Base-by-base conservation (phyloP, 2,888 invertebrate species). In the Mesorhabditis sp. region DNA sequence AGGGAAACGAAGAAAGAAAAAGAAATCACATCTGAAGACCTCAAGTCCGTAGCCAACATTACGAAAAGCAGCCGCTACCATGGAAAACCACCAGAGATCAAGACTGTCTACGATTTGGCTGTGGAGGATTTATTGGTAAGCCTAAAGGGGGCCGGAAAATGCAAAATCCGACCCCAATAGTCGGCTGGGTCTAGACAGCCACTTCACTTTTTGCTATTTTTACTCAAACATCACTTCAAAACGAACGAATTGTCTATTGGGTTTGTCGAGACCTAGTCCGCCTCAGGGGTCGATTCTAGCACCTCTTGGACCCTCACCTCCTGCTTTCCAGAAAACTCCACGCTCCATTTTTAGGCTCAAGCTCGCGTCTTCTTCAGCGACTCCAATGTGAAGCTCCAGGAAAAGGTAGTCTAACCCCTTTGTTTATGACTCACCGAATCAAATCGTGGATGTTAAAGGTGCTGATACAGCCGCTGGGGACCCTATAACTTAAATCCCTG, bases 291-390 rank as follows among this genome's bases (percentile, higher is more conserved):
- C 28, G 28, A 28, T 28, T 28, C 28, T 28, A 28, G 2, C 28
- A 28, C 28, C 28, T 28, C 28, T 28, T 28, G 28, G 28, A 28
- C 28, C 28, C 28, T 28, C 28, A 28, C 28, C 28, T 28, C 28
- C 28, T 28, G 28, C 28, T 28, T 28, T 28, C 28, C 28, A 28
- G 28, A 28, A 28, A 28, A 28, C 28, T 28, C 28, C 28, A 28
- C 28, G 28, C 28, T 28, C 28, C 28, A 28, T 28, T 50, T 50
- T 50, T n/a, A 50, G 58, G 10, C n/a, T 13, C 58, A 50, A 50
- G 58, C 58, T n/a, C 58, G 58, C n/a, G 58, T 50, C 58, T 50
- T 50, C n/a, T 50, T 50, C 58, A 50, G 58, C n/a, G 58, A 50
- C 58, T 13, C 7, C 58, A 50, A n/a, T 50, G 58, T 10, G n/a